Base-by-base conservation (phyloP, 2,888 invertebrate species). In the Sepioteuthis lessoniana region DNA sequence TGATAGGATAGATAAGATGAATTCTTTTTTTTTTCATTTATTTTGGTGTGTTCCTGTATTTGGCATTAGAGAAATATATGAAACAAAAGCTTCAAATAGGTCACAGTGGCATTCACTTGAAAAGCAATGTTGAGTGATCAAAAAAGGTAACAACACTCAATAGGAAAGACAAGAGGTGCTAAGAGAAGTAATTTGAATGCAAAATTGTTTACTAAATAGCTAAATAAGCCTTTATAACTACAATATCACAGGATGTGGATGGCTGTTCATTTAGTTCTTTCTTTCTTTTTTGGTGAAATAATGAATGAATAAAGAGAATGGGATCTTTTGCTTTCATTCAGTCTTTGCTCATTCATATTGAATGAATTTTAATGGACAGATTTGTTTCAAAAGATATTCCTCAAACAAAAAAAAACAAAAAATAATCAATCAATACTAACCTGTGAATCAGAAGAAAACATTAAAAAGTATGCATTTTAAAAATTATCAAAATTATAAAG, bases 11-110 rank as follows among this genome's bases (percentile, higher is more conserved):
- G 76, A 76, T 76, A 76, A 35, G 76, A 76, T 76, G 76, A 76
- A 16, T 10, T 76, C 19, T 25, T 55, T 55, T 55, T 47, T 55
- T 55, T 55, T 47, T 47, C 10, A 47, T 25, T 55, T 55, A 55
- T 35, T 76, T 76, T 76, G 76, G n/a, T 76, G 76, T 35, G n/a
- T 76, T 76, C 76, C n/a, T 76, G n/a, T 76, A n/a, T 76, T 76
- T 76, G 35, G 76, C 76, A 76, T 76, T 76, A 76, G n/a, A n/a
- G 76, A 76, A 55, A 55, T 55, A 25, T 55, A 55, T 55, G 55
- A 55, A 76, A 76, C 76, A 76, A 76, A 76, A n/a, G 76, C n/a
- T 76, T n/a, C 76, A 76, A 76, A 76, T 76, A 76, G 76, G n/a
- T 35, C 76, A 76, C 76, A 76, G 76, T n/a, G n/a, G 76, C 76